These are phyloP conservation scores for Helostoma temminkii DNA, from an alignment of 2,797 vertebrate genomes.

Conservation along the genomic window DNA sequence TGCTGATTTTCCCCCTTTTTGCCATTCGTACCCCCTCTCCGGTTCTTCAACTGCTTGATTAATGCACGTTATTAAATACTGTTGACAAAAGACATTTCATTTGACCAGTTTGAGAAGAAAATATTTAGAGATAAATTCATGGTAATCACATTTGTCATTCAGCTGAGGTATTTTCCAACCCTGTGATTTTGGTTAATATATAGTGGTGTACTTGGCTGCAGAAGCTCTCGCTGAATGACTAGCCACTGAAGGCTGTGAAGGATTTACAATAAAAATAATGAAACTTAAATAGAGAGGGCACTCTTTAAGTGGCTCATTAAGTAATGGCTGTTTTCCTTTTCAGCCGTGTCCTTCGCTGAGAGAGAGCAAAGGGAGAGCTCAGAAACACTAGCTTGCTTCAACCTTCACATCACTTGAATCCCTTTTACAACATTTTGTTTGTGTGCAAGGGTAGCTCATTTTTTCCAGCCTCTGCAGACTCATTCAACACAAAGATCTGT, in stretches of 20 bases:
- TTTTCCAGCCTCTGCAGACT: conserved; percentile 52
- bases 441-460: conserved; percentile 45
- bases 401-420: conserved; percentile 66
- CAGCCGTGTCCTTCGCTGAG: conserved; percentile 62
- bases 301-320: conserved; percentile 80
- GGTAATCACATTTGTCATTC: conserved; percentile 58
- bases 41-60: conserved; percentile 42
- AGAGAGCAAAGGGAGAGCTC: conserved; percentile 55
- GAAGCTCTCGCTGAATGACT: conserved; percentile 47
- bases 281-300: conserved; percentile 77
- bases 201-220: conserved; percentile 48
- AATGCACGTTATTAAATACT: conserved; percentile 65
- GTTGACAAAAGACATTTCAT: conserved; percentile 62
- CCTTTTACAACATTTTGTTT: conserved; percentile 63
- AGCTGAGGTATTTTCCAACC: conserved; percentile 58
- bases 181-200: conserved; percentile 52
- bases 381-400: conserved; percentile 65
- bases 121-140: conserved; percentile 47
- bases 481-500: conserved; percentile 42
- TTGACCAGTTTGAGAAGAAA: conserved; percentile 36
- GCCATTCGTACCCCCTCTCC: conserved; percentile 52
- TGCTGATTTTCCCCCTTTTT: conserved; percentile 52
- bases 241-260: conserved; percentile 59
- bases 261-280: conserved; percentile 82
- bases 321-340: conserved; percentile 80